These are phyloP conservation scores for Koerneria pararmatus DNA, from an alignment of 2,888 invertebrate species.

Conservation along the genomic window DNA sequence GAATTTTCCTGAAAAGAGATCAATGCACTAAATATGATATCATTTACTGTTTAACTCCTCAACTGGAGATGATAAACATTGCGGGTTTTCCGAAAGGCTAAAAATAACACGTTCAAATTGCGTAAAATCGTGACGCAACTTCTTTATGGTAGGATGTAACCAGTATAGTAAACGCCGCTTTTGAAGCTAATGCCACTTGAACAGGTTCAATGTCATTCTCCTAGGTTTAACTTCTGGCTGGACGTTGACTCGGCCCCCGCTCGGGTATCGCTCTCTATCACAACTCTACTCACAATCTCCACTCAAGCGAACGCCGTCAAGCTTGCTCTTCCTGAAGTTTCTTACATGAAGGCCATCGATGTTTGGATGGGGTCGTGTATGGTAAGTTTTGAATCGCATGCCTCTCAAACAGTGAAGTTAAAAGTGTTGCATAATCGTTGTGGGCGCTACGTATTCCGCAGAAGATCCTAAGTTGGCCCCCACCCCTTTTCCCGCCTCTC, in stretches of 20 bases:
- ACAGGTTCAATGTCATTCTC: not conserved
- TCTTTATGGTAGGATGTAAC: not conserved
- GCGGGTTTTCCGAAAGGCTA: too few species aligned
- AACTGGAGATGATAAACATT: too few species aligned
- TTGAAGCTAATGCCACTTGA: not conserved
- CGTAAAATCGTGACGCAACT: too few species aligned
- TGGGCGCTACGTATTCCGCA: not conserved
- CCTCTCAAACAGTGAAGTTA: too few species aligned
- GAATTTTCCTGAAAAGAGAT: too few species aligned
- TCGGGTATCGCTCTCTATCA: slow-evolving; percentile 54
- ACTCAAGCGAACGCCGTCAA: slow-evolving; percentile 58
- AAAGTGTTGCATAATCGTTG: not conserved
- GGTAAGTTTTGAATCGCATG: slow-evolving; percentile 33
- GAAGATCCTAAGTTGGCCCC: not conserved
- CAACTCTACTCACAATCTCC: slow-evolving; percentile 52
- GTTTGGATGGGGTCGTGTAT: slow-evolving; percentile 62
- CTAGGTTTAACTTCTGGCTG: slow-evolving; percentile 58
- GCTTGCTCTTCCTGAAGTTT: slow-evolving; percentile 57
- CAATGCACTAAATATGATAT: too few species aligned
- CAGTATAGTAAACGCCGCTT: not conserved
- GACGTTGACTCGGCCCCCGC: slow-evolving; percentile 59
- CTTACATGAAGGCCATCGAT: slow-evolving; percentile 61
- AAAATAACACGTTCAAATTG: too few species aligned
- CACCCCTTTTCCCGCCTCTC: too few species aligned
- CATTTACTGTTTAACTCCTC: too few species aligned